Base-by-base conservation (phyloP, 2,888 invertebrate species). In the Abrostola triplasia region DNA sequence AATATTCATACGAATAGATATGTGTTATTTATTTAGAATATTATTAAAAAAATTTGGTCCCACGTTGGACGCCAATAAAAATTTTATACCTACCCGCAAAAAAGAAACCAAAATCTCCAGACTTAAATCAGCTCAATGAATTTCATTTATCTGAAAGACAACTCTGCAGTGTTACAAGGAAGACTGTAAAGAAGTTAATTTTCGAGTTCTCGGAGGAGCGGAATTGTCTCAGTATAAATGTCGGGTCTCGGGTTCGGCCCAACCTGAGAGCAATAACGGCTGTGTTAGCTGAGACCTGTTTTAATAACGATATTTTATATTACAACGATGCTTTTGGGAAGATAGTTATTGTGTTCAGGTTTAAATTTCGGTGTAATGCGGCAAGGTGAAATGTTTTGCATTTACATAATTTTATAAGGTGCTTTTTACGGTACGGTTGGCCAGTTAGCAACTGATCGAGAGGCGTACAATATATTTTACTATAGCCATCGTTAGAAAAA, bases 281-380 rank as follows among this genome's bases (percentile, higher is more conserved):
- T 66, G 44, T 65, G 69, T 67, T 67, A 79, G 62, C 66, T 36
- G 65, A 73, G 62, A 76, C 73, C 73, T 63, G 66, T 64, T 68
- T 71, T 75, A 67, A 76, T 78, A 78, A 71, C 71, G 54, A 75
- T 76, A 78, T 78, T 71, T 76, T 74, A 77, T 70, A 77, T 78
- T 71, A 65, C 63, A 67, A 75, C 67, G 59, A 73, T 70, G 58
- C 62, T 73, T 67, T 70, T 41, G 64, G 67, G 60, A 64, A 67
- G 59, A 36, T 62, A 68, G 63, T 59, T 71, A 75, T 78, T 76
- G 50, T 65, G 61, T 66, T 71, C 59, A 38, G 63, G 76, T 60
- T 75, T 71, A 59, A 60, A 77, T 77, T 76, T 67, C 49, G 52
- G 48, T 62, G 49, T 65, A 78, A 37, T 64, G 63, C 54, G 63